Evolutionary conservation across 1,140 invertebrate genomes (phyloP).

Genomic region (Vanessa tameamea): DNA sequence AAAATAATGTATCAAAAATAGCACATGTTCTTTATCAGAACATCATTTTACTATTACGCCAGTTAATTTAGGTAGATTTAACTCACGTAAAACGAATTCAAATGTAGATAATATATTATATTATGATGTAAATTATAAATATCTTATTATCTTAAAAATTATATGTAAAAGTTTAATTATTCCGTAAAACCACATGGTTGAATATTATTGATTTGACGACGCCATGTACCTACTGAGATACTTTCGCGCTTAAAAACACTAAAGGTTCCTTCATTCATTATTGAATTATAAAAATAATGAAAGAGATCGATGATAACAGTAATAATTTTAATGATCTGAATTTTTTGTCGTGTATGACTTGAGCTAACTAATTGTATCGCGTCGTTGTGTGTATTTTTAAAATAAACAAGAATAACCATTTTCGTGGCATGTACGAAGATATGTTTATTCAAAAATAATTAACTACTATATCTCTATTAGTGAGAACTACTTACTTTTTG

Average conservation of each 20-base stretch:
- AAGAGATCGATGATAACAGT: neutral
- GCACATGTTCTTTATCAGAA: neutral
- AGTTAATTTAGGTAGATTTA: neutral
- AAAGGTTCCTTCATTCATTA: neutral
- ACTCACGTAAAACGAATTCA: neutral
- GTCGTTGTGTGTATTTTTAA: slow-evolving; percentile 4
- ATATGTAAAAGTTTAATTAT: neutral
- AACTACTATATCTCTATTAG: neutral
- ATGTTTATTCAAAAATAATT: neutral
- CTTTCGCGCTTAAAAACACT: slow-evolving; percentile 32
- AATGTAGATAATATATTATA: too few relatives aligned
- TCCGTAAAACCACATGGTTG: slow-evolving; percentile 35
- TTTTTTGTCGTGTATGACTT: neutral
- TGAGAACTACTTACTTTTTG: slow-evolving; percentile 63
- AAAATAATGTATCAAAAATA: neutral
- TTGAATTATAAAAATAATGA: neutral
- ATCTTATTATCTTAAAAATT: too few relatives aligned
- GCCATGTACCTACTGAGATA: slow-evolving; percentile 20
- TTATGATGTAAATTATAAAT: too few relatives aligned
- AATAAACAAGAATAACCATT: neutral
- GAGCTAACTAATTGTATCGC: slow-evolving; percentile 21
- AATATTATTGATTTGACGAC: slow-evolving; percentile 40
- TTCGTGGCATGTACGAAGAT: neutral
- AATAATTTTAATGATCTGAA: neutral
- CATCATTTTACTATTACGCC: neutral